Base-by-base conservation (phyloP, 2,113 vertebrate genomes). In the Tetrax tetrax region DNA sequence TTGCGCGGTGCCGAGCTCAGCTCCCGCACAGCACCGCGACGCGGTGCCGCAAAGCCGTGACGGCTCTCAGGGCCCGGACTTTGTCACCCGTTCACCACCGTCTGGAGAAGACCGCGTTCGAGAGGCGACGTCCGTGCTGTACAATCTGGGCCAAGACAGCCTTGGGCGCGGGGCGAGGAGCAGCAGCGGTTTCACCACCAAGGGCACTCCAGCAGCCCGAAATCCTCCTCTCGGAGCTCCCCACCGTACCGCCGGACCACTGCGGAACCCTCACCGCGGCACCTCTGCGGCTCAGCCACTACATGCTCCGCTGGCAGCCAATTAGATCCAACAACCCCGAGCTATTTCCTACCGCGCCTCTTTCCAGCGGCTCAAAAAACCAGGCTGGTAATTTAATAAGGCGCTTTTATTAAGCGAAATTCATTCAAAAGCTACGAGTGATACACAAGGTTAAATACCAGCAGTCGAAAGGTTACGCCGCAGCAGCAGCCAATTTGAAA, bases 361-460 rank as follows among this genome's bases (percentile, higher is more conserved):
- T 60, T 96, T 20, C 51, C 7, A 74, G 83, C 2, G 0, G 77
- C 77, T 82, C 71, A 80, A 89, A 90, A 95, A 91, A 94, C 5
- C 27, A 68, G 78, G 63, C 74, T 75, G 33, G 75, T 97, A 97
- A 96, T 89, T 97, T 96, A 97, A 96, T 95, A 95, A 97, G 95
- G 89, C 75, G 68, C 94, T 94, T 92, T 96, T 28, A 94, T 92
- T 93, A 93, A 91, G 88, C 81, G 93, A 89, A 95, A 95, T 90
- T 91, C 65, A 92, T 97, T 95, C 95, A 95, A 79, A 91, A 92
- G 94, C 96, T 96, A 82, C 81, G 93, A 96, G 96, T 59, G 80
- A 78, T 95, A 96, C 53, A 96, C 95, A 97, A 98, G 96, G 96
- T 97, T 98, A 97, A 98, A 96, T 57, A 97, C 81, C 74, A 92